Conservation (phyloP, 2,113 vertebrate genomes). For the Urocolius indicus region DNA sequence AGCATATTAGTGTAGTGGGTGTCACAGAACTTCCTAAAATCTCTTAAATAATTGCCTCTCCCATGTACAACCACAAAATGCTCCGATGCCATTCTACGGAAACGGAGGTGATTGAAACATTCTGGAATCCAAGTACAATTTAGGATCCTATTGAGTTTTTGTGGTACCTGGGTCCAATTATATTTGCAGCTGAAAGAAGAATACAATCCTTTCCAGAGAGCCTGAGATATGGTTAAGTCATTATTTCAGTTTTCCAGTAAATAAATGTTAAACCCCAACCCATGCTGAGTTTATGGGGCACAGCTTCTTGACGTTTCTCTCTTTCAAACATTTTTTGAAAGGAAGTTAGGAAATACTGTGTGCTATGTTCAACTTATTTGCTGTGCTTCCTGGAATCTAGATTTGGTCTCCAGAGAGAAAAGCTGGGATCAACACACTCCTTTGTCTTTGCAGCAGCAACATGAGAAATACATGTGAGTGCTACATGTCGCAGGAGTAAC, state of each 20-base stretch:
- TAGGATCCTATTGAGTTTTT: constrained; percentile 51
- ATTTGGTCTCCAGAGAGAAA: background rate
- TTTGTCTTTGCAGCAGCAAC: background rate
- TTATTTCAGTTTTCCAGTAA: constrained; percentile 35
- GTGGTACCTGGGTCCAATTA: constrained; percentile 45
- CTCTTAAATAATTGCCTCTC: constrained; percentile 26
- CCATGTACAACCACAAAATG: background rate
- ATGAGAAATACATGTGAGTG: background rate
- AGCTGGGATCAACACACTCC: background rate
- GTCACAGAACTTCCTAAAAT: background rate
- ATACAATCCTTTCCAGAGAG: background rate
- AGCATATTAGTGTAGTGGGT: background rate
- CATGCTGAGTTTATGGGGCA: constrained; percentile 36
- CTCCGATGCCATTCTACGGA: background rate
- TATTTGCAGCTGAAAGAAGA: constrained; percentile 24
- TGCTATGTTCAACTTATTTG: constrained; percentile 29
- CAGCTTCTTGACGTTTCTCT: background rate
- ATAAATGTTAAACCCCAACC: constrained; percentile 5
- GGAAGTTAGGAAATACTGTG: constrained; percentile 35
- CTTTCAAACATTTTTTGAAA: background rate
- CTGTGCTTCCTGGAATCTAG: constrained; percentile 11
- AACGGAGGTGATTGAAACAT: constrained; percentile 8
- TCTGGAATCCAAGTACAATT: constrained; percentile 34
- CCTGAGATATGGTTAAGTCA: background rate
- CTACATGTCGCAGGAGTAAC: background rate